A percentile compares a stretch with the other conserved stretches of the same genome.
phyloP scores from a whole-genome alignment of 2,888 invertebrate genomes.

The Pyrocoelia pectoralis region DNA sequence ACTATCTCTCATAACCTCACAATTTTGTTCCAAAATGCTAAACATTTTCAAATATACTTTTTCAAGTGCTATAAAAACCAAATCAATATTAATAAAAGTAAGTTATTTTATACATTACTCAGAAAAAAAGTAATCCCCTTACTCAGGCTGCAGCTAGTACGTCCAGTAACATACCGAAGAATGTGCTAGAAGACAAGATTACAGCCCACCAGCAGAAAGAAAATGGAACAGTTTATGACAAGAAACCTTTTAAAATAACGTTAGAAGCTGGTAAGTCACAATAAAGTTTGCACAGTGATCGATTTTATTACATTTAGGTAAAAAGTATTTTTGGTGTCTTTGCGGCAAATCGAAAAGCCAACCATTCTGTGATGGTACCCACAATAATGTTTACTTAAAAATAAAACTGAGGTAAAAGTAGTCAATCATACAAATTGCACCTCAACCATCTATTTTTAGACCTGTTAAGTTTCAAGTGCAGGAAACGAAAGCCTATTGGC shows the following conservation, averaged over 20 bases:
- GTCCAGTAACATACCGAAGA: slow-evolving; percentile 71
- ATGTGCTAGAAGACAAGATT: slow-evolving; percentile 67
- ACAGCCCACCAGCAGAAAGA: slow-evolving; percentile 70
- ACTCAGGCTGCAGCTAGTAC: slow-evolving; percentile 11
- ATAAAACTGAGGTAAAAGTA: slow-evolving; percentile 70
- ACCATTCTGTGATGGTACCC: slow-evolving; percentile 95
- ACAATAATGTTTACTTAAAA: slow-evolving; percentile 78
- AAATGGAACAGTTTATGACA: slow-evolving; percentile 85
- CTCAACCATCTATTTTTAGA: slow-evolving; percentile 56
- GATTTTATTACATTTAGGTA: slow-evolving; percentile 58
- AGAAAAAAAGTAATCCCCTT: neutral
- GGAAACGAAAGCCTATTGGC: slow-evolving; percentile 91
- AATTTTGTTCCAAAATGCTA: neutral
- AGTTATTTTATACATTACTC: neutral
- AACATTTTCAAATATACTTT: neutral
- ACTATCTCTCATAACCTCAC: neutral
- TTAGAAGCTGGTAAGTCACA: slow-evolving; percentile 68
- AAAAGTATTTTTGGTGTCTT: slow-evolving; percentile 89
- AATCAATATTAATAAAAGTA: neutral
- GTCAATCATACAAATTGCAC: neutral
- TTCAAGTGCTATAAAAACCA: neutral
- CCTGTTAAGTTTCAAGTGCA: slow-evolving; percentile 86
- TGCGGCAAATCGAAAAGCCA: slow-evolving; percentile 93
- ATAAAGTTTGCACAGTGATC: neutral
- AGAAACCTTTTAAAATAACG: slow-evolving; percentile 83